A percentile compares a stretch with the other conserved stretches of the same genome.
Evolutionary conservation across 2,797 vertebrate genomes (phyloP).

Genomic region (Chelon labrosus): DNA sequence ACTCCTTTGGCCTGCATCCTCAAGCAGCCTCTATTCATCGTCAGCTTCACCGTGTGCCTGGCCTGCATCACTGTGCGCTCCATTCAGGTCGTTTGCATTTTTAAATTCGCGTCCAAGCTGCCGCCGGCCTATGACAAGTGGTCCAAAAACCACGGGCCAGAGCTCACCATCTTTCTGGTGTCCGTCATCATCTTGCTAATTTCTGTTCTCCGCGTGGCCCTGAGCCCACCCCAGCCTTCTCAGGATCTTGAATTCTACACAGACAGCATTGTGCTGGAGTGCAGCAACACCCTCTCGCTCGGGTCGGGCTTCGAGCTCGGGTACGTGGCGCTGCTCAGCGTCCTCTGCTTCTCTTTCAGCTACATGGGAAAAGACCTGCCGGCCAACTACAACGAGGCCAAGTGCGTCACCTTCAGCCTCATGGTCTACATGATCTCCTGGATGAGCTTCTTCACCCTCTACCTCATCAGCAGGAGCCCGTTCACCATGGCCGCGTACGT

Average conservation of each 20-base stretch:
- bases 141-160: conserved; percentile 84
- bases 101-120: conserved; percentile 88
- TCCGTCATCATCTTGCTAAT: conserved; percentile 70
- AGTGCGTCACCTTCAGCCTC: conserved; percentile 88
- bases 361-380: conserved; percentile 91
- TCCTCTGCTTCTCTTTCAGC: conserved; percentile 86
- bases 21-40: conserved; percentile 82
- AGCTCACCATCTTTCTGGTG: conserved; percentile 77
- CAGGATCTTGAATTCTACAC: conserved; percentile 76
- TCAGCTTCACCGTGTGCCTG: conserved; percentile 86
- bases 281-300: conserved; percentile 79
- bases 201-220: conserved; percentile 62
- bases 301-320: conserved; percentile 70
- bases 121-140: conserved; percentile 84
- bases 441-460: conserved; percentile 86
- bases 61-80: conserved; percentile 86
- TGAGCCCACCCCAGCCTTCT: conserved; percentile 65
- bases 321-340: conserved; percentile 78
- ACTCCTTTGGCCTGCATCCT: conserved; percentile 77
- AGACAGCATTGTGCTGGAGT: conserved; percentile 79
- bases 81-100: conserved; percentile 90
- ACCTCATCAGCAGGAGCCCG: conserved; percentile 80
- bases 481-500: conserved; percentile 81
- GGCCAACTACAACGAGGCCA: conserved; percentile 91
- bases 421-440: conserved; percentile 88